phyloP scores from a whole-genome alignment of 2,888 invertebrate species.

The Hetaerina titia region DNA sequence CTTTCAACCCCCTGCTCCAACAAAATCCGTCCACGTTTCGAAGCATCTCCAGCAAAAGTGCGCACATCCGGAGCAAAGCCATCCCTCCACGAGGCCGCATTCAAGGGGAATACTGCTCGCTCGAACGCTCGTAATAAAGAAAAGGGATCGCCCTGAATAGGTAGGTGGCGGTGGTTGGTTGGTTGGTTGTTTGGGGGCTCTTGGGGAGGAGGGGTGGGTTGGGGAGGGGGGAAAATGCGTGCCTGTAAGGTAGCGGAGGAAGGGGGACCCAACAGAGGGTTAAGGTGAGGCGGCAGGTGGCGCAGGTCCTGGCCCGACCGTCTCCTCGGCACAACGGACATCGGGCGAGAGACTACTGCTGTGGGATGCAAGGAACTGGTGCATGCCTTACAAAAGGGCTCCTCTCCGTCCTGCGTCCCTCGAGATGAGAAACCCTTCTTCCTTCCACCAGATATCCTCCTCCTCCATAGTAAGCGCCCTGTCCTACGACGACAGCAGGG shows the following conservation, averaged over 20 bases:
- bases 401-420: neutral
- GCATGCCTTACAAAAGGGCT: neutral
- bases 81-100: neutral
- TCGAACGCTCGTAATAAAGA: neutral
- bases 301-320: neutral
- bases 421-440: neutral
- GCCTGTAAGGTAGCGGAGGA: neutral
- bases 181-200: neutral
- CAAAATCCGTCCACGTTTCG: neutral
- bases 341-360: neutral
- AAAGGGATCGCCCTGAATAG: constrained; percentile 35
- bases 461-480: neutral
- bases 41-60: constrained; percentile 11
- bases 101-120: neutral
- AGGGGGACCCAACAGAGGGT: neutral
- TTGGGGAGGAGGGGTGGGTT: neutral
- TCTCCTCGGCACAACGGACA: constrained; percentile 4
- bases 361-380: neutral
- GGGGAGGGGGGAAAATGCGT: neutral
- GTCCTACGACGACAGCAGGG: neutral
- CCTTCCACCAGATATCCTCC: neutral
- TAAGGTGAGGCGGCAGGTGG: constrained; percentile 35
- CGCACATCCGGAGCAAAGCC: constrained; percentile 11
- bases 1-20: neutral
- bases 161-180: constrained; percentile 13